phyloP scores from a whole-genome alignment of 2,888 invertebrate genomes.

The Osmoderma eremita region DNA sequence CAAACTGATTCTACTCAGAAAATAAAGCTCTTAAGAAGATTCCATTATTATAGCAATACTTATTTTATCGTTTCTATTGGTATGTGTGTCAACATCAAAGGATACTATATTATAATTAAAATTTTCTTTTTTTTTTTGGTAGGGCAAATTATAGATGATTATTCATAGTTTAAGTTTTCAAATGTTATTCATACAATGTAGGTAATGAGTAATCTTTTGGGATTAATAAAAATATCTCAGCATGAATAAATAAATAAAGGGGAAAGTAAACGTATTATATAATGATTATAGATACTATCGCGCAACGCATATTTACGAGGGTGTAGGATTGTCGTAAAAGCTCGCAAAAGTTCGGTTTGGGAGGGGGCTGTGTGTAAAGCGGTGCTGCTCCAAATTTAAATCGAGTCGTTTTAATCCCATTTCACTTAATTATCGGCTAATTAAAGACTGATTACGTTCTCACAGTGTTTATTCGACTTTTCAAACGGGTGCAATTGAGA shows the following conservation, averaged over 20 bases:
- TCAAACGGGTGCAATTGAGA: slow-evolving; percentile 49
- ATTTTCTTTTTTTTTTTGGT: no score
- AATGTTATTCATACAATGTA: no score
- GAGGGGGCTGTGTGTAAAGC: slow-evolving; percentile 59
- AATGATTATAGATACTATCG: slow-evolving; percentile 29
- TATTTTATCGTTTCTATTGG: not conserved
- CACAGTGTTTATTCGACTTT: slow-evolving; percentile 53
- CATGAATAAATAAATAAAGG: slow-evolving; percentile 11
- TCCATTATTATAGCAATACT: not conserved
- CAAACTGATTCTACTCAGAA: not conserved
- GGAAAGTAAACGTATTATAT: slow-evolving; percentile 15
- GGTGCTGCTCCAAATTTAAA: slow-evolving; percentile 61
- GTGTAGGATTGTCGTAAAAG: slow-evolving; percentile 46
- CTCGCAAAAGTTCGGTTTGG: slow-evolving; percentile 54
- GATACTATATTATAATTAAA: no score
- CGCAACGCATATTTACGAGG: slow-evolving; percentile 38
- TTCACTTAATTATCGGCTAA: slow-evolving; percentile 59
- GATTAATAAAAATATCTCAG: not conserved
- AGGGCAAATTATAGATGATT: no score
- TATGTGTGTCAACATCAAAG: not conserved
- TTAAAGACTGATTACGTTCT: slow-evolving; percentile 56
- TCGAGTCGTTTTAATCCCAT: slow-evolving; percentile 59
- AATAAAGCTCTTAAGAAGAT: not conserved
- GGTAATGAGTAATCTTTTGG: no score
- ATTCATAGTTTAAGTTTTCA: no score